Evolutionary conservation across 2,113 vertebrate species (phyloP).

Genomic region (Antigone vipio): DNA sequence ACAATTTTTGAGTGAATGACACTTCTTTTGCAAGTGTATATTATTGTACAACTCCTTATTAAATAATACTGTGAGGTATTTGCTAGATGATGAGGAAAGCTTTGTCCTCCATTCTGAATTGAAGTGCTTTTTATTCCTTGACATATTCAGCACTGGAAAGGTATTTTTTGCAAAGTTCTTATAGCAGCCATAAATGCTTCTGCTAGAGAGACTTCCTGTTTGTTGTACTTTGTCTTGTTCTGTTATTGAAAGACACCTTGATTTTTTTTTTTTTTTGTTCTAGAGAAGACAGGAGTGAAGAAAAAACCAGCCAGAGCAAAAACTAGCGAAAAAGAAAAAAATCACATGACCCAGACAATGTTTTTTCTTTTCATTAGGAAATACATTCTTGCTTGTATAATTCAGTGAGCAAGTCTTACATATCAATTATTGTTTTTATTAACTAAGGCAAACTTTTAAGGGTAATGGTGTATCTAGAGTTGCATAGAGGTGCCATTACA

Average conservation of each 20-base stretch:
- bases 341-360: not conserved
- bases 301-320: not conserved
- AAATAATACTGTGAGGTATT: not conserved
- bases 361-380: not conserved
- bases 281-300: not conserved
- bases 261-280: not conserved
- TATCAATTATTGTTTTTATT: not conserved
- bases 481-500: not conserved
- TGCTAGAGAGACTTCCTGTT: constrained; percentile 12
- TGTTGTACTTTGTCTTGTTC: not conserved
- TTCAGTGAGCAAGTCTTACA: rapidly evolving
- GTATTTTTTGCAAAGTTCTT: not conserved
- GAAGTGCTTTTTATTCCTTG: not conserved
- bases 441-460: not conserved
- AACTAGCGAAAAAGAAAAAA: not conserved
- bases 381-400: not conserved
- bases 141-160: not conserved
- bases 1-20: not conserved
- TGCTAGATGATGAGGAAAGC: not conserved
- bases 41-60: not conserved
- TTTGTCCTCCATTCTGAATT: not conserved
- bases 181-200: not conserved
- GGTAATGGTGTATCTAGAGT: not conserved
- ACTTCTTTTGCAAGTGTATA: not conserved
- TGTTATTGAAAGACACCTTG: not conserved